phyloP scores from a whole-genome alignment of 2,113 vertebrate genomes.

The Hystrix cristata region DNA sequence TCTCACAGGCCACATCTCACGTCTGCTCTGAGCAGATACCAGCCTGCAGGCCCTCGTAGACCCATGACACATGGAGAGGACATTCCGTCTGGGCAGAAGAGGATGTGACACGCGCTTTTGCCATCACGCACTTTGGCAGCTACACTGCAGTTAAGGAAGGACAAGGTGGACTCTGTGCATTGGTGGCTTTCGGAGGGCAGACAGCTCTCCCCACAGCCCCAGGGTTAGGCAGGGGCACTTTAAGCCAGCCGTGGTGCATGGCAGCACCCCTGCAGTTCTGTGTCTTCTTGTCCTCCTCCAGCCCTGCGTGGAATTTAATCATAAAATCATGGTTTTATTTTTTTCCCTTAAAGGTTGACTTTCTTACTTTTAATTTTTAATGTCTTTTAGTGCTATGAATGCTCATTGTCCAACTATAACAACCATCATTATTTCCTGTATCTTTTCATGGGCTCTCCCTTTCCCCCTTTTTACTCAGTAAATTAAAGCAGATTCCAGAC shows the following conservation, averaged over 20 bases:
- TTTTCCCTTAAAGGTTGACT: background rate
- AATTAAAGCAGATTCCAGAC: background rate
- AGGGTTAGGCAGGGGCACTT: background rate
- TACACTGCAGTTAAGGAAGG: constrained; percentile 65
- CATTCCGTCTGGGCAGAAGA: background rate
- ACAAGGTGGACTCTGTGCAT: constrained; percentile 26
- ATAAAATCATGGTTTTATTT: background rate
- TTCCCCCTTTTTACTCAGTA: background rate
- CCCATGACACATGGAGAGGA: background rate
- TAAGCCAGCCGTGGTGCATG: background rate
- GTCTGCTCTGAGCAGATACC: background rate
- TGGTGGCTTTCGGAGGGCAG: constrained; percentile 48
- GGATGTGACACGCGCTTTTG: constrained; percentile 60
- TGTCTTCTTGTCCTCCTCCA: background rate
- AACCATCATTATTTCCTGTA: background rate
- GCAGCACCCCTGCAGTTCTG: accelerated
- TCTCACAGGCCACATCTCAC: background rate
- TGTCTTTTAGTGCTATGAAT: background rate
- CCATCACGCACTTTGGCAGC: constrained; percentile 56
- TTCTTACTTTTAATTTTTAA: constrained; percentile 22
- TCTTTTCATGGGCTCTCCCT: background rate
- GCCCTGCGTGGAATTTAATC: background rate
- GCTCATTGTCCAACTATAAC: background rate
- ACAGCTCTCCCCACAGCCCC: background rate
- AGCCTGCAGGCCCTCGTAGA: background rate